A percentile compares a stretch with the other conserved stretches of the same genome.
phyloP scores from a whole-genome alignment of 2,888 invertebrate genomes.

The Hartigia nigra region DNA sequence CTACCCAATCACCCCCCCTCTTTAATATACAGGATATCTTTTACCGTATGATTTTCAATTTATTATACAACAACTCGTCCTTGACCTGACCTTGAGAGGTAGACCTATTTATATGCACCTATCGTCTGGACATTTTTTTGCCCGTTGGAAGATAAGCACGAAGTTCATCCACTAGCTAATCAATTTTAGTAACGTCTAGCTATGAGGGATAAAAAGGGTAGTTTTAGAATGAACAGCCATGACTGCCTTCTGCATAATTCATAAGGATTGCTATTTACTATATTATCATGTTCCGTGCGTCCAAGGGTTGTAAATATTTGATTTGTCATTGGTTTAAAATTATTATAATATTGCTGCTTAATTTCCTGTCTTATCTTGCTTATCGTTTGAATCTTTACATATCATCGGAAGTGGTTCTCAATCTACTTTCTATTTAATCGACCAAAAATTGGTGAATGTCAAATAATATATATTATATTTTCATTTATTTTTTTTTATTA shows the following conservation, averaged over 20 bases:
- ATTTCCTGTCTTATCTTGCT: background rate
- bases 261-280: background rate
- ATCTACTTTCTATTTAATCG: background rate
- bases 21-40: background rate
- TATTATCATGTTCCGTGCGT: background rate
- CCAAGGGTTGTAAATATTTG: background rate
- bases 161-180: background rate
- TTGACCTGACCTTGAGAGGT: background rate
- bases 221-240: background rate
- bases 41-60: background rate
- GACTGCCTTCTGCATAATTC: background rate
- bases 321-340: background rate
- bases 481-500: no score
- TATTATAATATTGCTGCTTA: background rate
- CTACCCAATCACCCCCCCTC: background rate
- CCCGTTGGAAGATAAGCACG: background rate
- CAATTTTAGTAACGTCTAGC: background rate
- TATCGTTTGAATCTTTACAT: background rate
- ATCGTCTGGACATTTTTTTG: background rate
- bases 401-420: background rate
- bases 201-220: background rate
- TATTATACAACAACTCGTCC: background rate
- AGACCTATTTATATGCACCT: background rate
- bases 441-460: background rate
- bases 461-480: no score